Conservation (phyloP, 2,113 vertebrate genomes). For the Ophiodon elongatus region DNA sequence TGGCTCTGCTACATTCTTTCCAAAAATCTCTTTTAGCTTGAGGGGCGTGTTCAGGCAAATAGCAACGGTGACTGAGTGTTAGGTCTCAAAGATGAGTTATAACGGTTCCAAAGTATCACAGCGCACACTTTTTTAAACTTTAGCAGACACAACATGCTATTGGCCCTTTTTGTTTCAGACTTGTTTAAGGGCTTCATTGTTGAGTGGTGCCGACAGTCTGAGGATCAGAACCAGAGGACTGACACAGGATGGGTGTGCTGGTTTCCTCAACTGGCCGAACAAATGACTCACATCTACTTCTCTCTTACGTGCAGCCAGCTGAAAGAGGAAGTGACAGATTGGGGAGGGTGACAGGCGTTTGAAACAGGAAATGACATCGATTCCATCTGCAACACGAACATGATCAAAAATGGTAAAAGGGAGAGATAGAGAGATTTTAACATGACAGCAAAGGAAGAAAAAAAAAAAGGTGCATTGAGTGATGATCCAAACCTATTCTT, state of each 20-base stretch:
- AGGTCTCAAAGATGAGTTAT: conserved; percentile 37
- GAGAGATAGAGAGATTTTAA: neutral
- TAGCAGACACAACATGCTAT: neutral
- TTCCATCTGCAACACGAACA: conserved; percentile 47
- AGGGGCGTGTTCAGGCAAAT: conserved; percentile 20
- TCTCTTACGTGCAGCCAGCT: conserved; percentile 64
- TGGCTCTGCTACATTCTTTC: conserved; percentile 56
- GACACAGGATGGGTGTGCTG: conserved; percentile 83
- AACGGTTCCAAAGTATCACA: conserved; percentile 16
- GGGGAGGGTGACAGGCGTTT: conserved; percentile 2
- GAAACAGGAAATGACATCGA: conserved; percentile 81
- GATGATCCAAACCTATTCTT: neutral
- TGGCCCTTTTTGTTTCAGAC: neutral
- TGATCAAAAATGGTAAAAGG: conserved; percentile 32
- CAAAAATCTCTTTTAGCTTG: conserved; percentile 33
- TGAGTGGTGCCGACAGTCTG: conserved; percentile 12
- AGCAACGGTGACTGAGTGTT: conserved; percentile 7
- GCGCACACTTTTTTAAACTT: conserved; percentile 4
- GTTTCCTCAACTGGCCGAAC: conserved; percentile 77
- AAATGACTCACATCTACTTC: conserved; percentile 77
- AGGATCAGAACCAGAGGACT: conserved; percentile 36
- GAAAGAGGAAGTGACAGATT: conserved; percentile 77
- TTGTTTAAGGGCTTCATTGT: conserved; percentile 14
- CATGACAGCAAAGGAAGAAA: neutral
- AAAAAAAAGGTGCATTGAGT: neutral